Conservation (phyloP, 2,888 invertebrate species). For the Thumatha senex region DNA sequence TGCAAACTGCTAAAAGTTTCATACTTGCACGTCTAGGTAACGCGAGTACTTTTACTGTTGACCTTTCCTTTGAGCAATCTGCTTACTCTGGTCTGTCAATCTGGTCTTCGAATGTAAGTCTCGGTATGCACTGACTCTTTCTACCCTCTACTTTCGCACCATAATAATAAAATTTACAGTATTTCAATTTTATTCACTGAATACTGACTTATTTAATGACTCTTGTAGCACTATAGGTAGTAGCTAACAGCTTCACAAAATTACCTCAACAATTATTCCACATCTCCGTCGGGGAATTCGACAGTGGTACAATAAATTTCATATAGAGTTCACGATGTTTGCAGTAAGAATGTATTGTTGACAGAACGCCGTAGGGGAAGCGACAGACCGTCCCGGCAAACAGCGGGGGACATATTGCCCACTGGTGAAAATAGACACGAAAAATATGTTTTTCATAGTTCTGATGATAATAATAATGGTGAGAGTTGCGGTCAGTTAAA, state of each 20-base stretch:
- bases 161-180: no score
- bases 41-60: no score
- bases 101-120: no score
- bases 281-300: conserved; percentile 32
- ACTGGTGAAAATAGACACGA: conserved; percentile 38
- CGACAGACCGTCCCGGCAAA: conserved; percentile 52
- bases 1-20: no score
- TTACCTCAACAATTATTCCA: conserved; percentile 14
- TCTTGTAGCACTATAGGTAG: not conserved
- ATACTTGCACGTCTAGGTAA: no score
- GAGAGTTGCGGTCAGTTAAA: not conserved
- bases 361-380: conserved; percentile 50
- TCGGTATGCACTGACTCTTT: no score
- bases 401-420: conserved; percentile 50
- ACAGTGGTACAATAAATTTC: conserved; percentile 60
- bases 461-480: conserved; percentile 17
- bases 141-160: no score
- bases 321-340: conserved; percentile 57
- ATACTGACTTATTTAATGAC: no score
- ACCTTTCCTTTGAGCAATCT: no score
- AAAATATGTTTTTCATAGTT: conserved; percentile 26
- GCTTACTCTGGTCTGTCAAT: no score
- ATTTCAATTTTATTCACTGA: no score
- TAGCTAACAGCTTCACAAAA: not conserved
- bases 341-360: conserved; percentile 60